Percentiles rank a stretch among this genome's conserved stretches.
Conservation (phyloP, 2,888 invertebrate genomes). For the Tetragonisca angustula region DNA sequence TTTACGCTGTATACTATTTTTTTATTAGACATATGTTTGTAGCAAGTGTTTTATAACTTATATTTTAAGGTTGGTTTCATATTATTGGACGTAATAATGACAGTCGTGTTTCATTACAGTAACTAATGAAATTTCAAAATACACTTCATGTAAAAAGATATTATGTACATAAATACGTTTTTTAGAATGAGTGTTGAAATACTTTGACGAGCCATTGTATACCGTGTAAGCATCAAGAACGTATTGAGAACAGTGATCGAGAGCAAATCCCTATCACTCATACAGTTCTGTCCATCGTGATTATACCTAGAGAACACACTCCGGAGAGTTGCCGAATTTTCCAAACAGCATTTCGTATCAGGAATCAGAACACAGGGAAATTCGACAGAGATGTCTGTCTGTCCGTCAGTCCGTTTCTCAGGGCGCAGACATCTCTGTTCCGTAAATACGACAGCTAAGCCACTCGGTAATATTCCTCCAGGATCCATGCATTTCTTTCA, state of each 20-base stretch:
- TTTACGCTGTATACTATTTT: background rate
- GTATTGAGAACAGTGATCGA: background rate
- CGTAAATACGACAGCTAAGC: constrained; percentile 69
- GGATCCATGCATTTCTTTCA: constrained; percentile 46
- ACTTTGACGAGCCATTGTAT: background rate
- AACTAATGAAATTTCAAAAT: background rate
- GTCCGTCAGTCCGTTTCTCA: constrained; percentile 69
- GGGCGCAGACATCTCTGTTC: constrained; percentile 70
- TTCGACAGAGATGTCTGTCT: constrained; percentile 71
- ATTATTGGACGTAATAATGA: background rate
- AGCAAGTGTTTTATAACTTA: background rate
- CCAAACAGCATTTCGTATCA: constrained; percentile 66
- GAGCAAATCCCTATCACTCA: background rate
- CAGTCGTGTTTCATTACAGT: background rate
- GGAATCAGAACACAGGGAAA: constrained; percentile 50
- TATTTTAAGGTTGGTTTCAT: background rate
- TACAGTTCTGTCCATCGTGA: background rate
- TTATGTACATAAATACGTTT: background rate
- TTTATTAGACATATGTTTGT: background rate
- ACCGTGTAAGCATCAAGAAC: background rate
- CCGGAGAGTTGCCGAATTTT: constrained; percentile 67
- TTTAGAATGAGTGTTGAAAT: background rate
- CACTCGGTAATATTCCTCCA: constrained; percentile 56
- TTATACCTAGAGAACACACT: constrained; percentile 52
- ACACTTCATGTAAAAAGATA: background rate